Evolutionary conservation across 2,888 invertebrate genomes (phyloP), one percentile per base, ranked within the genome.

Genomic region (Gandaritis pyraliata): DNA sequence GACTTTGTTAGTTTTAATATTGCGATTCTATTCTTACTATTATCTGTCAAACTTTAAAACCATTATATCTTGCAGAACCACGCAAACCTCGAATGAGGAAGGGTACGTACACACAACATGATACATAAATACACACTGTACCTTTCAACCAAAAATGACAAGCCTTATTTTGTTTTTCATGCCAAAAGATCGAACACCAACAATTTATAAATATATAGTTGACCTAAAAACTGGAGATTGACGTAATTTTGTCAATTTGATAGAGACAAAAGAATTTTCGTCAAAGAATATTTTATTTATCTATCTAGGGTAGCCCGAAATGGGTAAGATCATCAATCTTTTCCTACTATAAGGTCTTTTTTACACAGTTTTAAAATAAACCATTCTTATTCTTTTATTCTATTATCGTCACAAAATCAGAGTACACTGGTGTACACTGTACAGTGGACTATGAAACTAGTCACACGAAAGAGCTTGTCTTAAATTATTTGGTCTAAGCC

Each of bases 71-170:
- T 77, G 63, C 79, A 80, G 79, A 78, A 72, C 71, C 74, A 70
- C 66, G 72, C 68, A 78, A 78, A 58, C 72, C 74, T 71, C 72
- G 74, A 64, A 68, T 66, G 72, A 75, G 76, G 68, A 77, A 73
- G 63, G 78, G 80, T 80, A 78, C 66, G 79, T 80, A 78, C 73
- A 72, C 65, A 60, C 54, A 62, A 65, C 60, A 62, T 33, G 48
- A 47, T 52, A 12, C 56, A 47, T 50, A 50, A 41, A 10, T 33
- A 48, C 15, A 43, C 16, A 16, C 41, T 18, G 11, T 47, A 43
- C 23, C 2, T 12, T 29, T 52, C 38, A 47, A 53, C 15, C 18
- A 52, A 43, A 29, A 45, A 45, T 30, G 23, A 50, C 57, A 57
- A 57, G 43, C 49, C 36, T 43, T 49, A 11, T 13, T 46, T 39